These are phyloP conservation scores for Zele albiditarsus DNA, from an alignment of 2,888 invertebrate species.

Conservation along the genomic window DNA sequence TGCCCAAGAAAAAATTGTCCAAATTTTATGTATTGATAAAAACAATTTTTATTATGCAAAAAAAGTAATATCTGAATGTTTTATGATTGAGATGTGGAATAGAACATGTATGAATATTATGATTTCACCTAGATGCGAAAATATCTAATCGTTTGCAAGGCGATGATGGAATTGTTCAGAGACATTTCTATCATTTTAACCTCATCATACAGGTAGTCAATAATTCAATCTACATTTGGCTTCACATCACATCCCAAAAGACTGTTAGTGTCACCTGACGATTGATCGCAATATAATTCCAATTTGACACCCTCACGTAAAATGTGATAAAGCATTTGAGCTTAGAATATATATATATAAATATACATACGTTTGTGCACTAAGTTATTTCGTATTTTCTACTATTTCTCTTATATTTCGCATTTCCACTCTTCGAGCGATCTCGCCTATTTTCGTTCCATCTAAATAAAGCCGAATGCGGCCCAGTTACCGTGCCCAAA, in stretches of 20 bases:
- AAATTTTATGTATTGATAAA: no score
- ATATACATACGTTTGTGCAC: neutral
- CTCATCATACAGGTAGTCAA: constrained; percentile 2
- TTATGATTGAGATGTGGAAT: no score
- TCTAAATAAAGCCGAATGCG: constrained; percentile 70
- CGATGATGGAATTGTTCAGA: no score
- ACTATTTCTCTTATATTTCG: constrained; percentile 15
- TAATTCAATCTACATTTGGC: neutral
- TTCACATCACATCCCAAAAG: neutral
- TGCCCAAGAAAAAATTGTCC: no score
- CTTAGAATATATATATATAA: neutral
- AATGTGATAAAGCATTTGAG: neutral
- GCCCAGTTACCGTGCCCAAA: constrained; percentile 61
- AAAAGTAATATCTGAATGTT: no score
- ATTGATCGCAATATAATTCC: constrained; percentile 48
- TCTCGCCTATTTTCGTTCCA: constrained; percentile 60
- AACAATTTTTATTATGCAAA: no score
- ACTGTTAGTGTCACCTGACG: constrained; percentile 19
- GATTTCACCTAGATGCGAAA: no score
- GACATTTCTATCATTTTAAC: no score
- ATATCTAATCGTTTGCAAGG: no score
- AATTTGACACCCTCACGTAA: constrained; percentile 49
- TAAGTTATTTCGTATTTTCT: constrained; percentile 33
- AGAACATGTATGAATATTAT: no score
- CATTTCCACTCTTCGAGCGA: neutral